Percentiles rank a stretch among this genome's conserved stretches.
Conservation (phyloP, 2,113 vertebrate species). For the Ochotona curzoniae region DNA sequence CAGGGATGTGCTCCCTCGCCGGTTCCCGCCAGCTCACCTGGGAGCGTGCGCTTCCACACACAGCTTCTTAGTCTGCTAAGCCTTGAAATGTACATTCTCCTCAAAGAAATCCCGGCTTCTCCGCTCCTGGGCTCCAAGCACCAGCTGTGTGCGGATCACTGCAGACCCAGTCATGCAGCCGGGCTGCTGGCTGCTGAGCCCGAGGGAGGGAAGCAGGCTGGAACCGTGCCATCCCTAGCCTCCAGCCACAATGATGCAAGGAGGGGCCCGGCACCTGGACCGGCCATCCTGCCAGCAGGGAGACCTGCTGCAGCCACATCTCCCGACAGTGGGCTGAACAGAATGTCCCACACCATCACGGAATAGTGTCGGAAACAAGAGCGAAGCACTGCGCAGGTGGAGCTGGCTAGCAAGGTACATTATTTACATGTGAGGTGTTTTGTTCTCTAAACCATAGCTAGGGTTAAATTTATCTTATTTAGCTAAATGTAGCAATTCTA, state of each 20-base stretch:
- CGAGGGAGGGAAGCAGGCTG: not conserved
- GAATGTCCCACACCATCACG: too few relatives aligned
- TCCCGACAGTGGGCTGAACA: too few relatives aligned
- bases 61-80: not conserved
- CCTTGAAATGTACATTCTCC: not conserved
- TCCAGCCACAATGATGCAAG: not conserved
- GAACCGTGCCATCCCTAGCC: fast-evolving
- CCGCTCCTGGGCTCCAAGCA: not conserved
- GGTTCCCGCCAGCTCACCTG: not conserved
- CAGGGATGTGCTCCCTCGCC: not conserved
- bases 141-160: not conserved
- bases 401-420: not conserved
- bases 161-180: not conserved
- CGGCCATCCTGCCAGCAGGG: too few relatives aligned
- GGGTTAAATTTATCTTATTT: not conserved
- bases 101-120: constrained; percentile 5
- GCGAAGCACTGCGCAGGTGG: not conserved
- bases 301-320: too few relatives aligned
- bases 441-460: not conserved
- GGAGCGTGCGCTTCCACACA: not conserved
- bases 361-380: not conserved
- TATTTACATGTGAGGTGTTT: not conserved
- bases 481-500: not conserved
- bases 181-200: not conserved
- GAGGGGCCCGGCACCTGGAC: not conserved